Evolutionary conservation across 1,140 invertebrate genomes (phyloP), one percentile per base, ranked within the genome.

Genomic region (Drosophila eugracilis): DNA sequence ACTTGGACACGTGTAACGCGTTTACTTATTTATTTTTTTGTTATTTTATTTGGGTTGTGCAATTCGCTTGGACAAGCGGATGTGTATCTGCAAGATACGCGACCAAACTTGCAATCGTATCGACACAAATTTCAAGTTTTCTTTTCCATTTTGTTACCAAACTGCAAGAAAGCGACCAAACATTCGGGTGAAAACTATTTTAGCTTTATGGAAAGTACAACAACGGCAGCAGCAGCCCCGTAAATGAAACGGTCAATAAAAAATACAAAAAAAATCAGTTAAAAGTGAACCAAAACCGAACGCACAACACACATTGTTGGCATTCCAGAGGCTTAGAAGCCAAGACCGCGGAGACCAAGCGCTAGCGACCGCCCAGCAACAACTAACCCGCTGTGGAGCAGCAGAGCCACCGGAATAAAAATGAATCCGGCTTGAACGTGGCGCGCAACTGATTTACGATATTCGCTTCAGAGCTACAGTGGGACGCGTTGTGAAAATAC

Each of bases 91-190:
- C 45, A 30, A 69, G 65, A 69, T 69, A 69, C 65, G 62, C 67
- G 77, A 49, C 55, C 74, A 74, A 83, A 78, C 78, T 85, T 84
- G 80, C 75, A 84, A 74, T 81, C 62, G 58, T 41, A 67, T 69
- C 81, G 67, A 45, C 71, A 75, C 69, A 78, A 77, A 79, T 85
- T 84, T 85, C 81, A 81, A 86, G 83, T 86, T 86, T 81, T 86
- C 78, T 83, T 83, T 83, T 73, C 54, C 53, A 54, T 67, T 67
- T 34, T 17, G 65, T 67, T 69, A 69, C 37, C 65, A 41, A 76
- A 73, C 81, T 85, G 81, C 66, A 86, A 86, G 73, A 85, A 85
- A 84, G 80, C 72, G 72, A 76, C 67, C 60, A 74, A 66, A 59
- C 57, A 75, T 48, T 58, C 49, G 62, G 73, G 80, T 81, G 80